A percentile compares a stretch with the other conserved stretches of the same genome.
These are phyloP conservation scores for Exocentrus adspersus DNA, from an alignment of 2,888 invertebrate genomes.

Conservation along the genomic window DNA sequence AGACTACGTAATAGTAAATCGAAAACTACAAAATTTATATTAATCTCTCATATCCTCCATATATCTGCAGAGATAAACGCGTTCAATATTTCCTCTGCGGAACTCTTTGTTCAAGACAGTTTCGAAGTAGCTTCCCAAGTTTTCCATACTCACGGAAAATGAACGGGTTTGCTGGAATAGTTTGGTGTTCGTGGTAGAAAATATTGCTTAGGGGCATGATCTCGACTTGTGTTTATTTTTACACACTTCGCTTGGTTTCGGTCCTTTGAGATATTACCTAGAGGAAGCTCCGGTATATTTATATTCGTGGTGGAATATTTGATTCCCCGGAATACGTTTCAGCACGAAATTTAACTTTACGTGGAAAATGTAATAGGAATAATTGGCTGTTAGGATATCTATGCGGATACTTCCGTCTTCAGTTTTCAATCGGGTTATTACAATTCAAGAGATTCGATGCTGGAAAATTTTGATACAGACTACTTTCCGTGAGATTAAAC, in stretches of 20 bases:
- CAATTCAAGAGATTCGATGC: not conserved
- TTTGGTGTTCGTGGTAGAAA: constrained; percentile 14
- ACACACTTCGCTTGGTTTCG: constrained; percentile 13
- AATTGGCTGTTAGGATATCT: constrained; percentile 3
- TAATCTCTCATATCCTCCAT: not conserved
- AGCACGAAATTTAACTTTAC: constrained; percentile 3
- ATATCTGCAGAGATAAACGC: not conserved
- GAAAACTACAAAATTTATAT: no score
- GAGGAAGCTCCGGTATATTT: not conserved
- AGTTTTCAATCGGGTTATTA: not conserved
- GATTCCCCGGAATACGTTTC: constrained; percentile 5
- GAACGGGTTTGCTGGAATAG: constrained; percentile 5
- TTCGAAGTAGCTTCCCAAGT: constrained; percentile 3
- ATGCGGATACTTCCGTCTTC: not conserved
- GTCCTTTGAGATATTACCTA: constrained; percentile 14
- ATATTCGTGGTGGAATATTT: constrained; percentile 2
- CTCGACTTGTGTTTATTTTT: constrained; percentile 20
- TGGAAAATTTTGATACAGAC: no score
- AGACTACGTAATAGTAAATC: no score
- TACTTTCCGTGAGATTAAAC: no score
- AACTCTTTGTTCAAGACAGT: constrained; percentile 3
- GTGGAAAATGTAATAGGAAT: constrained; percentile 3
- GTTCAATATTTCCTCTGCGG: not conserved
- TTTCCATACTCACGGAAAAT: constrained; percentile 9
- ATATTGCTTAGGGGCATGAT: constrained; percentile 11